A percentile compares a stretch with the other conserved stretches of the same genome.
These are phyloP conservation scores for Iguana delicatissima DNA, from an alignment of 2,797 vertebrate species.

Conservation along the genomic window DNA sequence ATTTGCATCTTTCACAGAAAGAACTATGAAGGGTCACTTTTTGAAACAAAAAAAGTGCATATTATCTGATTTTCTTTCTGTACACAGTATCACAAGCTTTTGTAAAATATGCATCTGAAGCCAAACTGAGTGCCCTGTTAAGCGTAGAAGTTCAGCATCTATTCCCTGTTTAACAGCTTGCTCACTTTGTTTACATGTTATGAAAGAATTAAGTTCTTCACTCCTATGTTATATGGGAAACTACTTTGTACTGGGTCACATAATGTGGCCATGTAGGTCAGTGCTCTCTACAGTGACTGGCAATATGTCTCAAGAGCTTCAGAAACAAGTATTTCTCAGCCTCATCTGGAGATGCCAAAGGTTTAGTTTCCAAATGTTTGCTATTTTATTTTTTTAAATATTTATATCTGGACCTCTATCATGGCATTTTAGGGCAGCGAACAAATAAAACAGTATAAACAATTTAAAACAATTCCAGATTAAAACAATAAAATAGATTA, in stretches of 20 bases:
- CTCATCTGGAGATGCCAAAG: neutral
- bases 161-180: neutral
- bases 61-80: neutral
- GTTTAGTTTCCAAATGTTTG: no score
- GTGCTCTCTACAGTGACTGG: neutral
- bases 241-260: neutral
- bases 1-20: neutral
- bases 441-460: no score
- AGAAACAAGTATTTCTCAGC: neutral
- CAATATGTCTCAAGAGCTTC: neutral
- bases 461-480: no score
- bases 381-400: no score
- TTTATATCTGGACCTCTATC: no score
- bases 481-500: no score
- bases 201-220: neutral
- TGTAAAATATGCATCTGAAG: neutral
- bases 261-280: neutral
- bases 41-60: neutral
- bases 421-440: no score
- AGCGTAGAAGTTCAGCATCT: neutral
- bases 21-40: neutral
- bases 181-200: neutral
- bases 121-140: neutral
- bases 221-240: neutral
- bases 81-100: neutral